Conservation (phyloP, 1,140 invertebrate genomes). For the Drosophila funebris region DNA sequence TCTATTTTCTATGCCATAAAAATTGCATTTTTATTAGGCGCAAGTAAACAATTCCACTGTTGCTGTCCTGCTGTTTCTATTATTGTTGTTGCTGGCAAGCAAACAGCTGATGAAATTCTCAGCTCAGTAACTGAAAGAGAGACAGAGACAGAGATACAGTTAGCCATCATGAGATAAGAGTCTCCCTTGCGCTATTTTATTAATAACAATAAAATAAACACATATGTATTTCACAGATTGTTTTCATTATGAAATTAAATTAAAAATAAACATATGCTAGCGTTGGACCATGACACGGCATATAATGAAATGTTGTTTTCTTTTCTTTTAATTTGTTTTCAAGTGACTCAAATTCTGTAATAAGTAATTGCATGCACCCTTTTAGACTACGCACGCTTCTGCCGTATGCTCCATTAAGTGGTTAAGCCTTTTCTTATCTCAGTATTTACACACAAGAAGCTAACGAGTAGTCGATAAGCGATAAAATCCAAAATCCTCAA, state of each 20-base stretch:
- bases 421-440: constrained; percentile 31
- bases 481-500: neutral
- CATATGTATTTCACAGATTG: constrained; percentile 2
- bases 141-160: constrained; percentile 33
- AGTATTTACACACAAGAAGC: constrained; percentile 18
- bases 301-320: constrained; percentile 1
- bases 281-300: constrained; percentile 57
- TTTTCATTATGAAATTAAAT: constrained; percentile 78
- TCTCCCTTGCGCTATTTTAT: constrained; percentile 38
- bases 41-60: constrained; percentile 51
- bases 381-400: constrained; percentile 20
- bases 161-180: constrained; percentile 33
- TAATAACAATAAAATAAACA: neutral
- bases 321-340: neutral
- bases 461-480: constrained; percentile 39
- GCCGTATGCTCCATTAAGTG: constrained; percentile 23
- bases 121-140: constrained; percentile 33
- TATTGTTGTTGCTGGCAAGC: constrained; percentile 28
- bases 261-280: constrained; percentile 66
- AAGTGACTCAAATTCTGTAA: constrained; percentile 26
- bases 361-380: constrained; percentile 15
- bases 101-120: constrained; percentile 49
- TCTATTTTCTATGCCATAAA: constrained; percentile 72
- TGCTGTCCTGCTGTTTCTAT: constrained; percentile 35
- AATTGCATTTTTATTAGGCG: constrained; percentile 69